Evolutionary conservation across 2,888 invertebrate genomes (phyloP), one percentile per base, ranked within the genome.

Genomic region (Rhingia rostrata): DNA sequence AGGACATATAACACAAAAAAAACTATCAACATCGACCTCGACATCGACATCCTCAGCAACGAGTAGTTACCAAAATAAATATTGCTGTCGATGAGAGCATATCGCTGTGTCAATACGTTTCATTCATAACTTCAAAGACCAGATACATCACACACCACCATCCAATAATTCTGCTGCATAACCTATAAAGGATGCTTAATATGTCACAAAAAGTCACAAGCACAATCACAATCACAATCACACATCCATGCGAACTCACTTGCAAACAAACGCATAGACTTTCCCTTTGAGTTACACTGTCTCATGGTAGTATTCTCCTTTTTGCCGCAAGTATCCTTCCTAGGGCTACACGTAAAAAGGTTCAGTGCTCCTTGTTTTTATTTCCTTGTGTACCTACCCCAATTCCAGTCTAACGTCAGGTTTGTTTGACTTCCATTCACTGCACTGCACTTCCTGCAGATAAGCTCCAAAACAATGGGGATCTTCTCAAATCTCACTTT

Each of bases 371-470:
- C 69, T 70, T 64, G 39, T 51, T 60, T 22, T 9, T 73, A 74
- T 66, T 83, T 83, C 83, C 83, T 33, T 84, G 74, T 84, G 69
- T 84, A 80, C 80, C 80, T 84, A 84, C 74, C 84, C 75, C 70
- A 70, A 74, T 70, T 84, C 37, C 69, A 54, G 69, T 4, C 32
- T 32, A 41, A 14, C 33, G 53, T 22, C 14, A 4, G 22, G 9
- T 63, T 37, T 58, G 63, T 72, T 33, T 67, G 73, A 32, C 10
- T 12, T 45, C 53, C 35, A 53, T 67, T 67, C 54, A 77, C 67
- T 56, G 47, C 53, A 63, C 22, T 77, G n/a, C 72, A 79, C 72
- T 72, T 72, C 64, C 79, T 64, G 37, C 22, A 39, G 22, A 64
- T 37, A 22, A 7, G 4, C 32, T 5, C 37, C 12, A 7, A n/a